Conservation (phyloP, 2,797 vertebrate species). For the Heteromormyrus szaboi region DNA sequence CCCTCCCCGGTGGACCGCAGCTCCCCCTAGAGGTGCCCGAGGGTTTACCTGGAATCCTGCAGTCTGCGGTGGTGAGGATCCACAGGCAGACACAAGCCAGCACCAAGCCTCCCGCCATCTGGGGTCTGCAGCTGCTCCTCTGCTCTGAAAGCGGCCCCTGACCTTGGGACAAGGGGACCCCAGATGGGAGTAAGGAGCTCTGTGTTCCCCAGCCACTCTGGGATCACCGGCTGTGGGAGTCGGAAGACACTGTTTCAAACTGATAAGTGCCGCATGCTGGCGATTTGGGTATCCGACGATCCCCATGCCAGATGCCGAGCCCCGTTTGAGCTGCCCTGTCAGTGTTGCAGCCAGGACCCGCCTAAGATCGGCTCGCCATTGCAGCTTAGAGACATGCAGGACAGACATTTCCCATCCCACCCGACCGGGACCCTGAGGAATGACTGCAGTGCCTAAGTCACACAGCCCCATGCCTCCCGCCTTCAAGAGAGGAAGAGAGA, state of each 20-base stretch:
- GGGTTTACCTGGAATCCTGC: constrained; percentile 7
- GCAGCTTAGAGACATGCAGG: not conserved
- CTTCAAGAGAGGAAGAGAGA: not conserved
- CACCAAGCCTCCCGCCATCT: not conserved
- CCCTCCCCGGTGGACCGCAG: not conserved
- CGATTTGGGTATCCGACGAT: not conserved
- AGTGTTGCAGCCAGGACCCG: not conserved
- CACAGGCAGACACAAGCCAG: not conserved
- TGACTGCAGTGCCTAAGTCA: not conserved
- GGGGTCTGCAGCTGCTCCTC: not conserved
- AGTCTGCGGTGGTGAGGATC: not conserved
- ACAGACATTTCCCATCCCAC: not conserved
- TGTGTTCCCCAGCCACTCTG: not conserved
- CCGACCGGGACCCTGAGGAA: not conserved
- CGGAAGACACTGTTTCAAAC: not conserved
- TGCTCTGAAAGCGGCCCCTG: not conserved
- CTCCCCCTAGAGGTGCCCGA: not conserved
- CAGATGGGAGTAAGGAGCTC: not conserved
- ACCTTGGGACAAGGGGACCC: not conserved
- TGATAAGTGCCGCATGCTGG: not conserved
- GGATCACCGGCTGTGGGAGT: not conserved
- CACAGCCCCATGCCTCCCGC: not conserved
- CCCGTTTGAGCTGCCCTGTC: not conserved
- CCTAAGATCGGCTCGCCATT: not conserved
- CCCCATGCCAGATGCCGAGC: not conserved